Conservation (phyloP, 2,888 invertebrate species). For the Iphiclides podalirius region DNA sequence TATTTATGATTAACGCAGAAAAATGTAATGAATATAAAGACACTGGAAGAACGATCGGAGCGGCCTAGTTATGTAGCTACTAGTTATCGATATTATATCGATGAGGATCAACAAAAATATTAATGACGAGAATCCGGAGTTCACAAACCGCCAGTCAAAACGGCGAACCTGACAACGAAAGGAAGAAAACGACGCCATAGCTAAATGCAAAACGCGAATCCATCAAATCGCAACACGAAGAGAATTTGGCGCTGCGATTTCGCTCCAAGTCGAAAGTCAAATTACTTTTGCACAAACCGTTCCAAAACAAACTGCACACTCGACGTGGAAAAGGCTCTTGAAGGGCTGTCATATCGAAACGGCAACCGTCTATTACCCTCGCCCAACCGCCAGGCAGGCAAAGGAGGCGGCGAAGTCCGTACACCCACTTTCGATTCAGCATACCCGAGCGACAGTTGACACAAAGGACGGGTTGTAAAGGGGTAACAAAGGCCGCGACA, state of each 20-base stretch:
- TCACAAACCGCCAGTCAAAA: too few species aligned
- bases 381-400: constrained; percentile 48
- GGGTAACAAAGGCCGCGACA: constrained; percentile 70
- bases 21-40: too few species aligned
- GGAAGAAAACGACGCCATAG: too few species aligned
- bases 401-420: constrained; percentile 50
- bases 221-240: constrained; percentile 1
- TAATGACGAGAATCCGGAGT: too few species aligned
- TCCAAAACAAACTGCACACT: constrained; percentile 35
- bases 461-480: constrained; percentile 64
- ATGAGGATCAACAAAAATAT: too few species aligned
- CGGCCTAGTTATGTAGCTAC: too few species aligned
- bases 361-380: constrained; percentile 61
- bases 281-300: constrained; percentile 29
- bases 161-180: too few species aligned
- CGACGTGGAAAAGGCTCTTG: constrained; percentile 44
- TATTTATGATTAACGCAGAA: too few species aligned
- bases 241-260: constrained; percentile 27
- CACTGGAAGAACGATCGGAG: too few species aligned
- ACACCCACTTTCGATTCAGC: constrained; percentile 74
- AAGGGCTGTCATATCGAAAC: constrained; percentile 56
- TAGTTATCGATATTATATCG: too few species aligned
- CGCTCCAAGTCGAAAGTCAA: constrained; percentile 32
- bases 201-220: too few species aligned
- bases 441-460: constrained; percentile 70